phyloP scores from a whole-genome alignment of 2,113 vertebrate genomes.

The Vanacampus margaritifer region DNA sequence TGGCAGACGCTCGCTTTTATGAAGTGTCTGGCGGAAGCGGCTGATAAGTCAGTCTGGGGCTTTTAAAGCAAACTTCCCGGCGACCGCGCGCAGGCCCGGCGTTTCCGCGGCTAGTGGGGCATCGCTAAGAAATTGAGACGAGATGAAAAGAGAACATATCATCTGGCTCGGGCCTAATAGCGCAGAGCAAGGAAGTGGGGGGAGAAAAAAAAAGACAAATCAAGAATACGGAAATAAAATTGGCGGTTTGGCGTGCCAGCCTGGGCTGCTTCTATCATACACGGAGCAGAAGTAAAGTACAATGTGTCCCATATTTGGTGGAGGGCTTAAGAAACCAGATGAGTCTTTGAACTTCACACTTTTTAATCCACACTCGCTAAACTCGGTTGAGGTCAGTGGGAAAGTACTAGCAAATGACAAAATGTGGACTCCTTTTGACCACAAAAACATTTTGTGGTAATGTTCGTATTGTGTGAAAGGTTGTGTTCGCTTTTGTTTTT shows the following conservation, averaged over 20 bases:
- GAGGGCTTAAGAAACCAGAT: constrained; percentile 3
- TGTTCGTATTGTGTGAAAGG: neutral
- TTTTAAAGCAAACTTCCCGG: constrained; percentile 32
- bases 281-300: constrained; percentile 8
- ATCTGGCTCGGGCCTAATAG: constrained; percentile 5
- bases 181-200: neutral
- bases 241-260: constrained; percentile 3
- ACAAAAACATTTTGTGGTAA: neutral
- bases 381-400: constrained; percentile 1
- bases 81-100: constrained; percentile 16
- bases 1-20: constrained; percentile 61
- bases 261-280: neutral
- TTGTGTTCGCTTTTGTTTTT: neutral
- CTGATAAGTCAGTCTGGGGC: constrained; percentile 59
- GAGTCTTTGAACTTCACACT: neutral
- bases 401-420: constrained; percentile 4
- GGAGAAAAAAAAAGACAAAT: neutral
- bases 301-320: constrained; percentile 18
- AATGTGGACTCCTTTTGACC: neutral
- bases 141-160: constrained; percentile 24
- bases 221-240: constrained; percentile 9
- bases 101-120: constrained; percentile 7
- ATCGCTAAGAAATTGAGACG: constrained; percentile 16
- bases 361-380: constrained; percentile 2
- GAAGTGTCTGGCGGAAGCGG: constrained; percentile 51